Evolutionary conservation across 2,113 vertebrate genomes (phyloP).

Genomic region (Salvelinus sp.): DNA sequence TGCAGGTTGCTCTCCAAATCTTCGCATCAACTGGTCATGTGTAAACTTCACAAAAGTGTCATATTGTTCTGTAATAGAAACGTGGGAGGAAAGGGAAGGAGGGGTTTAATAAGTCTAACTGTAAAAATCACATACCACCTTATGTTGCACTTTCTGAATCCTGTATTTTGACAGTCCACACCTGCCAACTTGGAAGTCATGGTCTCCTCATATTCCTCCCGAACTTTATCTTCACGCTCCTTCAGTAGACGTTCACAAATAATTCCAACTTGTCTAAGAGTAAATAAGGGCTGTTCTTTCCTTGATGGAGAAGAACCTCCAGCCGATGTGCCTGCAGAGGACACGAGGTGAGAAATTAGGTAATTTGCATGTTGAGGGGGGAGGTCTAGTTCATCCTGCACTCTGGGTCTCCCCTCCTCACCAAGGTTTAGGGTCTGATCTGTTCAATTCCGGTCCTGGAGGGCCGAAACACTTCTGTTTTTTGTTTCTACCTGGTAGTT

Average conservation of each 20-base stretch:
- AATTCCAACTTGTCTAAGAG: slow-evolving; percentile 96
- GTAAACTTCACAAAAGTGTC: slow-evolving; percentile 99
- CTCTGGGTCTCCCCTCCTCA: not conserved
- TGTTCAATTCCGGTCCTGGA: too few relatives aligned
- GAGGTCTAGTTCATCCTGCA: too few relatives aligned
- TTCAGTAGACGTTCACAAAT: slow-evolving; percentile 98
- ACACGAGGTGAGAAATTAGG: not conserved
- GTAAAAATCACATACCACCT: not conserved
- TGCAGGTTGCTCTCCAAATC: slow-evolving; percentile 98
- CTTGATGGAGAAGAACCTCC: slow-evolving; percentile 87
- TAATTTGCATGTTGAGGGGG: not conserved
- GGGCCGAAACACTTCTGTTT: too few relatives aligned
- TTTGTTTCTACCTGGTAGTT: too few relatives aligned
- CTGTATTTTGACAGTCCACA: slow-evolving; percentile 52
- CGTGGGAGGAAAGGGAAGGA: not conserved
- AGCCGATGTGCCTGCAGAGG: slow-evolving; percentile 78
- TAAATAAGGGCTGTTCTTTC: slow-evolving; percentile 96
- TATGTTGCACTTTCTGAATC: not conserved
- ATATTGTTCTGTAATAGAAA: slow-evolving; percentile 88
- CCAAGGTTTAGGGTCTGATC: not conserved
- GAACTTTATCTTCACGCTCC: slow-evolving; percentile 96
- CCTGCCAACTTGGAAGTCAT: slow-evolving; percentile 97
- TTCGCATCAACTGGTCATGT: slow-evolving; percentile 97
- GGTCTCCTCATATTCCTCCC: slow-evolving; percentile 98
- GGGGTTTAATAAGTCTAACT: not conserved